A percentile compares a stretch with the other conserved stretches of the same genome.
phyloP scores from a whole-genome alignment of 2,888 invertebrate species.

The Sarcophaga caerulescens region DNA sequence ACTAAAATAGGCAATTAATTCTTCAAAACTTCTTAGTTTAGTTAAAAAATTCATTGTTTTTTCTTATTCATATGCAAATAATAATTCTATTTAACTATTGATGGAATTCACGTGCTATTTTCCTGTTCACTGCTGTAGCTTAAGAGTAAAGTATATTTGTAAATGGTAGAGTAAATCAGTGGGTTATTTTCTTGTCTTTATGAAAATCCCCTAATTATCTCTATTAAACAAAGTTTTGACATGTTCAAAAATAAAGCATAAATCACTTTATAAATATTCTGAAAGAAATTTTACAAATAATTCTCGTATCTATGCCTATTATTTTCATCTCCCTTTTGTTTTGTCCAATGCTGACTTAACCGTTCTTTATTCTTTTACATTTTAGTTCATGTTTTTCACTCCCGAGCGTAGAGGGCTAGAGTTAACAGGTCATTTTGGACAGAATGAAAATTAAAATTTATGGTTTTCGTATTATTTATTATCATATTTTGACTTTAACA shows the following conservation, averaged over 20 bases:
- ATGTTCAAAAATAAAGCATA: constrained; percentile 53
- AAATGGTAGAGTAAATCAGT: not conserved
- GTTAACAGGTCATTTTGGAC: constrained; percentile 61
- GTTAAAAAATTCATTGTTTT: no score
- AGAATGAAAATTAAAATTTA: constrained; percentile 59
- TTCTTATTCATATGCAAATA: no score
- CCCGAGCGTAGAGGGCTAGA: not conserved
- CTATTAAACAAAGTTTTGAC: constrained; percentile 61
- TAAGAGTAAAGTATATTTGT: not conserved
- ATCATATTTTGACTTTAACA: constrained; percentile 55
- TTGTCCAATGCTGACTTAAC: not conserved
- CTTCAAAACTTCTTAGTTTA: no score
- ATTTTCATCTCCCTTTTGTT: not conserved
- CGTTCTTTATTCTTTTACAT: not conserved
- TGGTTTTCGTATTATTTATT: constrained; percentile 59
- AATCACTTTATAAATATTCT: constrained; percentile 58
- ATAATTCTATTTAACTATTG: not conserved
- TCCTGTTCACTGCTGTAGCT: not conserved
- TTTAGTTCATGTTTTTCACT: constrained; percentile 9
- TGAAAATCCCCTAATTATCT: constrained; percentile 54
- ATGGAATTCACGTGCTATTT: not conserved
- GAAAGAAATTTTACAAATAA: constrained; percentile 22
- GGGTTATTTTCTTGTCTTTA: not conserved
- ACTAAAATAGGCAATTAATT: no score
- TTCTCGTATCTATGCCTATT: constrained; percentile 9